Percentiles rank a stretch among this genome's conserved stretches.
phyloP scores from a whole-genome alignment of 1,140 invertebrate genomes.

The Papilio polytes region DNA sequence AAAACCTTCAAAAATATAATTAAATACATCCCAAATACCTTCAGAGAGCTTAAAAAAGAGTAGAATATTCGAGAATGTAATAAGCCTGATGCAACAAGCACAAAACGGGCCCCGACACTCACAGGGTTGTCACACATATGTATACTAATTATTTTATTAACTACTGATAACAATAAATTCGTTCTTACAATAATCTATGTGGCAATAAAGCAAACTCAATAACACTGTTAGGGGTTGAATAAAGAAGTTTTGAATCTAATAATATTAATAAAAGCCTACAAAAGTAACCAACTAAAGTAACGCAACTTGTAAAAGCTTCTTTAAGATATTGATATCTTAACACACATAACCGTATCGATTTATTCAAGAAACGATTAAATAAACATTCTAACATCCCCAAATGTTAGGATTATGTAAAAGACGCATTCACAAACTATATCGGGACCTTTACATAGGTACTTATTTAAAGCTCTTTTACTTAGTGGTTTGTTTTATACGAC shows the following conservation, averaged over 20 bases:
- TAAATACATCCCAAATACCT: constrained; percentile 7
- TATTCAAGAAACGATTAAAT: no score
- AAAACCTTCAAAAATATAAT: constrained; percentile 34
- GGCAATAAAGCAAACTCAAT: no score
- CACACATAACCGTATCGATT: no score
- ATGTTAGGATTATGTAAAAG: background rate
- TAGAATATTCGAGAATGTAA: constrained; percentile 37
- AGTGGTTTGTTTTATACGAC: background rate
- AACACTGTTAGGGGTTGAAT: no score
- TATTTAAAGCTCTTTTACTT: background rate
- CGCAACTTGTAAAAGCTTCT: no score
- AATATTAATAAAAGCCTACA: no score
- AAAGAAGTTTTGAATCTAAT: no score
- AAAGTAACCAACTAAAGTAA: no score
- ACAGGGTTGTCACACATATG: constrained; percentile 4
- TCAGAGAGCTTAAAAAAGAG: background rate
- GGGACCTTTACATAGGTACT: background rate
- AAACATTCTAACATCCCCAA: no score
- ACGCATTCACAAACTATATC: background rate
- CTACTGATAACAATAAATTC: no score
- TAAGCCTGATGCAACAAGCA: constrained; percentile 28
- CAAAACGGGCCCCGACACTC: constrained; percentile 6
- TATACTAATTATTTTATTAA: background rate
- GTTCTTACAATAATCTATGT: no score
- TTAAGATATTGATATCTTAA: no score